phyloP scores from a whole-genome alignment of 2,797 vertebrate genomes.

The Euphonia xanthogaster region DNA sequence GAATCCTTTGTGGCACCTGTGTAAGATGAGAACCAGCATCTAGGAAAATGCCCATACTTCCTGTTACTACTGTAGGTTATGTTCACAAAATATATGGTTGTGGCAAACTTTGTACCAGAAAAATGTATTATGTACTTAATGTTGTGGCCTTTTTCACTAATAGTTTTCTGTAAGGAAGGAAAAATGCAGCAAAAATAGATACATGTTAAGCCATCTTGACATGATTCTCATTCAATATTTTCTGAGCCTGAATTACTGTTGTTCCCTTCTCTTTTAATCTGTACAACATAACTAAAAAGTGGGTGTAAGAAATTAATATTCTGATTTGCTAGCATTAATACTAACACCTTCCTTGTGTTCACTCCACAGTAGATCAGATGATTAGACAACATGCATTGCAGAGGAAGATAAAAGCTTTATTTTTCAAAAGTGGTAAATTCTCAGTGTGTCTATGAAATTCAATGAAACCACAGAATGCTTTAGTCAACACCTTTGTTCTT shows the following conservation, averaged over 20 bases:
- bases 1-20: not conserved
- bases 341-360: not conserved
- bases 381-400: not conserved
- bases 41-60: not conserved
- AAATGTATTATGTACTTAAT: not conserved
- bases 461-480: not conserved
- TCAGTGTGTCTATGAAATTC: not conserved
- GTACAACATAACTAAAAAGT: not conserved
- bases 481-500: not conserved
- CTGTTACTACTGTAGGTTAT: not conserved
- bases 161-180: not conserved
- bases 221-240: not conserved
- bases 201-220: not conserved
- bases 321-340: not conserved
- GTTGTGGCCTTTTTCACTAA: not conserved
- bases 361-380: not conserved
- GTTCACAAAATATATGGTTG: not conserved
- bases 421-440: not conserved
- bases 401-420: not conserved
- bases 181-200: not conserved
- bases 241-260: not conserved
- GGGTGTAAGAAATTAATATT: not conserved
- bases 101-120: not conserved
- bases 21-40: not conserved
- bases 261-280: not conserved